Evolutionary conservation across 2,797 vertebrate genomes (phyloP).

Genomic region (Botia almorhae): DNA sequence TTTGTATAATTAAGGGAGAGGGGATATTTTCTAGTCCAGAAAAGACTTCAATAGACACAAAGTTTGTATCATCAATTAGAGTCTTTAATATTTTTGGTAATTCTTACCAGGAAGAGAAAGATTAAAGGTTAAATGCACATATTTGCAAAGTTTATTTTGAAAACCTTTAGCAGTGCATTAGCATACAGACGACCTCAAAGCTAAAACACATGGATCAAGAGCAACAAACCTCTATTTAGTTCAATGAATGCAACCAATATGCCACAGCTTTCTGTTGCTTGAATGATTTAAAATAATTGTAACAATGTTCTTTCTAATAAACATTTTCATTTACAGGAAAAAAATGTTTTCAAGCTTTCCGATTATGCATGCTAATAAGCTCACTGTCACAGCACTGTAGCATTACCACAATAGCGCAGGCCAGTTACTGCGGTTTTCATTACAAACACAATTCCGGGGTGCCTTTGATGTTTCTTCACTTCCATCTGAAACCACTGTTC

Average conservation of each 20-base stretch:
- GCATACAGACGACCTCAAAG: not conserved
- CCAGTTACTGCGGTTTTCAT: not conserved
- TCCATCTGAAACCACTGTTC: slow-evolving; percentile 16
- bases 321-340: not conserved
- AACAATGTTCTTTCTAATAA: not conserved
- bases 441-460: slow-evolving; percentile 27
- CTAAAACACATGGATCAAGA: not conserved
- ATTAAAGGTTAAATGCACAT: too few relatives aligned
- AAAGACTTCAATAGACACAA: too few relatives aligned
- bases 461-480: slow-evolving; percentile 23
- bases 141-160: not conserved
- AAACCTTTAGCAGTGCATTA: not conserved
- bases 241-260: not conserved
- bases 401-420: slow-evolving; percentile 7
- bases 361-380: slow-evolving; percentile 2
- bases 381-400: not conserved
- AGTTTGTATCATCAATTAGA: too few relatives aligned
- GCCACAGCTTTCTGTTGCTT: too few relatives aligned
- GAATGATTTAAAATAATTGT: not conserved
- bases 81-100: too few relatives aligned
- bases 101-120: too few relatives aligned
- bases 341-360: not conserved
- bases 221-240: not conserved
- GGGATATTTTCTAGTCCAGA: too few relatives aligned
- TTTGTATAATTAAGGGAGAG: too few relatives aligned